Percentiles rank a stretch among this genome's conserved stretches.
Evolutionary conservation across 2,888 invertebrate genomes (phyloP).

Genomic region (Julus scanicus): DNA sequence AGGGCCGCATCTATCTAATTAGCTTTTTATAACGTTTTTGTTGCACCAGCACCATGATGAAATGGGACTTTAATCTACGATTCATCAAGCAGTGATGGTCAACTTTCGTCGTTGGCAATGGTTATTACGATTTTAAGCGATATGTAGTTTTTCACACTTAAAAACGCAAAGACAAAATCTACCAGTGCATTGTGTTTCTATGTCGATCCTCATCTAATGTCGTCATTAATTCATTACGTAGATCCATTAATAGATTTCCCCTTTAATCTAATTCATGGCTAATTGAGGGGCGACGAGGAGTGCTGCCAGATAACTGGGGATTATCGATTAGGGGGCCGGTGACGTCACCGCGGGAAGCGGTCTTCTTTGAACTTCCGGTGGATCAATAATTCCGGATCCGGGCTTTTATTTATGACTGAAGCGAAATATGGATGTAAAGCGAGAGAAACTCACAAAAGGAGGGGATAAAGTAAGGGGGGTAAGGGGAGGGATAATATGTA

Average conservation of each 20-base stretch:
- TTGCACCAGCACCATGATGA: too few species aligned
- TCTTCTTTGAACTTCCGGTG: constrained; percentile 12
- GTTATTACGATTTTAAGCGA: too few species aligned
- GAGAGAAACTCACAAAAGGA: neutral
- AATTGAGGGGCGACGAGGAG: constrained; percentile 4
- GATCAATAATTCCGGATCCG: constrained; percentile 33
- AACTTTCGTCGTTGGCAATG: too few species aligned
- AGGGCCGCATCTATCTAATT: too few species aligned
- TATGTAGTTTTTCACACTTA: too few species aligned
- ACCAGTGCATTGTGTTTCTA: too few species aligned
- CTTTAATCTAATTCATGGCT: constrained; percentile 33
- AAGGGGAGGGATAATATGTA: neutral
- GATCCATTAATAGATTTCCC: constrained; percentile 33
- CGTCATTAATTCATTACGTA: constrained; percentile 33
- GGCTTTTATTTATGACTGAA: constrained; percentile 17
- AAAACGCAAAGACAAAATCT: too few species aligned
- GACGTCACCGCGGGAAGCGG: neutral
- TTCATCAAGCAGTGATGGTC: too few species aligned
- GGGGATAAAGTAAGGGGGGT: neutral
- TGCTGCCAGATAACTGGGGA: neutral
- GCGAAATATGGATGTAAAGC: constrained; percentile 13
- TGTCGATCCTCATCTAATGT: neutral
- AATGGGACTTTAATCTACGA: too few species aligned
- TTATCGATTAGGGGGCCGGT: neutral
- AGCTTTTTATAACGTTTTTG: too few species aligned